These are phyloP conservation scores for Halcyon smyrnensis DNA, from an alignment of 2,797 vertebrate genomes.

Conservation along the genomic window DNA sequence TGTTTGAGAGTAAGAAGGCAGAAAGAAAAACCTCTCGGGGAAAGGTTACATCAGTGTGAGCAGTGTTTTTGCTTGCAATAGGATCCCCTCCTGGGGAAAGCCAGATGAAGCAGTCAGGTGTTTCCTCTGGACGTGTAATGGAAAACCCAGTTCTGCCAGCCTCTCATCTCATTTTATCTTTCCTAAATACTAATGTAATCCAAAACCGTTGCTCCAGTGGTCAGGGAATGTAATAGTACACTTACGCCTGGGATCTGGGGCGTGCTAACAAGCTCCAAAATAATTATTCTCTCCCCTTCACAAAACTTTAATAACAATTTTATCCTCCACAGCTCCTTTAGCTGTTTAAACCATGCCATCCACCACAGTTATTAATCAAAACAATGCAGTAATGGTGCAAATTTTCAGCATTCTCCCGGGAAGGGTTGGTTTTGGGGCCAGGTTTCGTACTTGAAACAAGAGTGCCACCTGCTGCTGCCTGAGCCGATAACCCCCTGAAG, in stretches of 20 bases:
- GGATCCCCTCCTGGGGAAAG: neutral
- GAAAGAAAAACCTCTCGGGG: neutral
- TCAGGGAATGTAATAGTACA: neutral
- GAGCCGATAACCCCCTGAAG: neutral
- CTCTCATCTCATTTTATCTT: neutral
- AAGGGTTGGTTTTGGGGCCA: neutral
- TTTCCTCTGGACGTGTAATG: neutral
- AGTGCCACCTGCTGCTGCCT: slow-evolving; percentile 55
- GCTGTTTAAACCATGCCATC: neutral
- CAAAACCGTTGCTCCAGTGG: accelerated
- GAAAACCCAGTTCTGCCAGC: neutral
- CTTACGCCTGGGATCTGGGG: neutral
- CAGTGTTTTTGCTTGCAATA: neutral
- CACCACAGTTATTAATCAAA: neutral
- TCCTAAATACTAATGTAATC: neutral
- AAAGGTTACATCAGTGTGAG: neutral
- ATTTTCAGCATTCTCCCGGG: neutral
- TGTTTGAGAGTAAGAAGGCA: neutral
- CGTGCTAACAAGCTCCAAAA: neutral
- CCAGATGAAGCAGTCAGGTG: neutral
- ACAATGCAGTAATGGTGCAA: neutral
- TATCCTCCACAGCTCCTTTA: neutral
- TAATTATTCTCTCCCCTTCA: neutral
- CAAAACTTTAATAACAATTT: neutral
- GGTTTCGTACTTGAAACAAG: neutral